Evolutionary conservation across 2,888 invertebrate species (phyloP), one percentile per base, ranked within the genome.

Genomic region (Leucophenga montana): DNA sequence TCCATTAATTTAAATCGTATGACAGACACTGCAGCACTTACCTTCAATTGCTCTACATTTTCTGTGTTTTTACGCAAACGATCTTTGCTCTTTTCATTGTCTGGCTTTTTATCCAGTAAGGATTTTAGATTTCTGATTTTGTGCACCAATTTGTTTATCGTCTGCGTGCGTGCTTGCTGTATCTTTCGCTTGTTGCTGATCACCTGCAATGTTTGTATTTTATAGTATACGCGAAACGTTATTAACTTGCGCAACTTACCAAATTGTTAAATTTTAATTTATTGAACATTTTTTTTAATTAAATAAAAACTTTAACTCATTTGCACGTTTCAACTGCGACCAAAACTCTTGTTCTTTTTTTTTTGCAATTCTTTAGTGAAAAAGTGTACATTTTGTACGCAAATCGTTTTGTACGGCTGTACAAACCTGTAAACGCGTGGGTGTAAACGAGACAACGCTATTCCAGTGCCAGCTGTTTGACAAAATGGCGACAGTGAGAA

Each of bases 191-290:
- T 87, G 72, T 87, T 85, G 75, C 83, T 78, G 68, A 87, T 82
- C 5, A 88, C 81, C 88, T 88, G 22, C n/a, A 14, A 9, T 39
- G 13, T 13, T 27, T 27, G 27, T 4, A 4, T 20, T 64, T 48
- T 46, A 16, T 4, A 20, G n/a, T 9, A 54, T 69, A 3, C 56
- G 9, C 20, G 44, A 22, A 9, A 9, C n/a, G 20, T 11, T 13
- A 5, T 2, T 3, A 9, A 13, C 5, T 22, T 64, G 27, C 11
- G 27, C 53, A 46, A 64, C n/a, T 78, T 80, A 83, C 88, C 83
- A 88, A 84, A 77, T 88, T 88, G 64, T 88, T 88, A 67, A 87
- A 85, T 72, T 85, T 71, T 22, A 86, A 69, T 83, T 86, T 88
- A 71, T 87, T 78, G 11, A 88, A 69, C 88, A 88, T 88, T 74